Base-by-base conservation (phyloP, 1,140 invertebrate species). In the Euura saliciscinereae region DNA sequence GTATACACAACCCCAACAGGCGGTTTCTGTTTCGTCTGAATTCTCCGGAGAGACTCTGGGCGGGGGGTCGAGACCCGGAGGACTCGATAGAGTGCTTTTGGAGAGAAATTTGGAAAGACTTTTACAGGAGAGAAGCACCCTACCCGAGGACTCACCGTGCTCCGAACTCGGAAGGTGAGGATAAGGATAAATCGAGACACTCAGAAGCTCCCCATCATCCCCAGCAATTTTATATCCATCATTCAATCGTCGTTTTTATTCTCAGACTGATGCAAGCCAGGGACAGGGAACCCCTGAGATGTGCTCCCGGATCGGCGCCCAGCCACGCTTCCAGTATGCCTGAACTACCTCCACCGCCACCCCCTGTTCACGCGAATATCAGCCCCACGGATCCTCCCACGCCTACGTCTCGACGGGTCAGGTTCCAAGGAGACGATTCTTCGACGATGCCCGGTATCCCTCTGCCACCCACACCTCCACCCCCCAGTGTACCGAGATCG, bases 261-360 rank as follows among this genome's bases (percentile, higher is more conserved):
- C 86, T 85, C 76, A 90, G 90, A 74, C 79, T 91, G 66, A 85
- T 91, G 77, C 88, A 89, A 70, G 88, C 89, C 0, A 84, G 90
- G 73, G 90, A 91, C 75, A 79, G 91, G 75, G 91, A 92, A 73
- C 90, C 91, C 2, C 77, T 92, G 13, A 89, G 83, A 28, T 88
- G 85, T 74, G 76, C 84, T 65, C 85, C 81, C 43, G 86, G 77
- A 66, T 80, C 77, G 66, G 78, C 81, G 44, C 85, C 88, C 5
- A 84, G 82, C 5, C 90, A 90, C 73, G 89, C 90, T n/a, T 89
- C 90, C n/a, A 92, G 91, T 10, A 91, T 93, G 91, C 91, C 91
- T 28, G 91, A 93, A 83, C 79, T 92, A 44, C 89, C 89, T 1
- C 84, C 78, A 64, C 78, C 73, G 73, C 76, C 66, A 46, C 78